Evolutionary conservation across 2,888 invertebrate genomes (phyloP), one percentile per base, ranked within the genome.

Genomic region (Leptopilina syphax): DNA sequence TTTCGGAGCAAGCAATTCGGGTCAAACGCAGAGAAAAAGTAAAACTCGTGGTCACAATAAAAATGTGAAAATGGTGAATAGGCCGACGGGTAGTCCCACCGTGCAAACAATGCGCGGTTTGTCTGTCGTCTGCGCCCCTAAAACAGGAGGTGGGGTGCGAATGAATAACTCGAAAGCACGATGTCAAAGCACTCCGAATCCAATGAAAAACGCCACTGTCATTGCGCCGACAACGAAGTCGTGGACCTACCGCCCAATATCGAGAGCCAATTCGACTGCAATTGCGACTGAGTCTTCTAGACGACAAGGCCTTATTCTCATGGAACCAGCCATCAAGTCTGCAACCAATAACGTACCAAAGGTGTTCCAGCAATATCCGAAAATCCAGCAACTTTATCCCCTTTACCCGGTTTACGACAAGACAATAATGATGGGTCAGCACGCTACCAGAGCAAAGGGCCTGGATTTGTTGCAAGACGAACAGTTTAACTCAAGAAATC

Each of bases 331-430:
- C 0, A 89, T 90, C 5, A 90, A 92, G 82, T 86, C 91, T n/a
- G 87, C 88, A 50, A 89, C 89, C 77, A 90, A 90, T 83, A 94
- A 95, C 90, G 95, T 96, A 91, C 95, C 95, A 27, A 94, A 94
- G 86, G 93, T 95, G 79, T 96, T 96, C 92, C 95, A 95, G 90
- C 94, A 95, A 87, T 96, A 96, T 90, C 94, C 95, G 85, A 96
- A 96, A 93, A 95, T 96, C 84, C 95, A 96, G 90, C 94, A 95
- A 87, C 95, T 96, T 85, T 96, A 96, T 91, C 96, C 96, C 4
- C 81, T 90, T 41, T 90, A 89, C 81, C 90, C 90, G 24, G 87
- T 91, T 65, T 91, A 90, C 79, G 88, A 87, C n/a, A 90, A 90
- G 0, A 89, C 88, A 3, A 84, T 90, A 9, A 91, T 90, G 4